Conservation (phyloP, 2,797 vertebrate genomes). For the Aeoliscus strigatus region DNA sequence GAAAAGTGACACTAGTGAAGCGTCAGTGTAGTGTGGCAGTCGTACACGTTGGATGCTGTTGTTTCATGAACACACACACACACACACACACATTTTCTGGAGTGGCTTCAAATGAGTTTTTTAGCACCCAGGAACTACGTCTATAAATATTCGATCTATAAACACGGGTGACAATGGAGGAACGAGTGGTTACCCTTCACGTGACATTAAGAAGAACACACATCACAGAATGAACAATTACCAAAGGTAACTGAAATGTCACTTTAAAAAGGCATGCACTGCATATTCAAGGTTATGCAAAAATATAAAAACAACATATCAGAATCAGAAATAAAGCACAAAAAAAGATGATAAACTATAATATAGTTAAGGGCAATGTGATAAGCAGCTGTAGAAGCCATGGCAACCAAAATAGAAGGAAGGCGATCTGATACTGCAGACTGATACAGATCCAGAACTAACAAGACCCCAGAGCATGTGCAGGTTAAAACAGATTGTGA, state of each 20-base stretch:
- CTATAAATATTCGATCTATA: conserved; percentile 19
- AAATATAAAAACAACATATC: conserved; percentile 27
- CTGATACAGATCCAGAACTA: too few relatives aligned
- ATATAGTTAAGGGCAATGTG: conserved; percentile 56
- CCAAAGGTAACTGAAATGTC: conserved; percentile 49
- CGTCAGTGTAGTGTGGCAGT: conserved; percentile 3
- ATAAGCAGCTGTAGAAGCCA: conserved; percentile 51
- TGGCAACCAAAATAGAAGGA: conserved; percentile 51
- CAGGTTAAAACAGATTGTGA: too few relatives aligned
- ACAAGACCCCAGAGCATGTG: too few relatives aligned
- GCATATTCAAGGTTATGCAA: conserved; percentile 26
- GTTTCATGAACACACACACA: too few relatives aligned
- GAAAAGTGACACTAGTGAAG: too few relatives aligned
- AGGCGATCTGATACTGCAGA: conserved; percentile 35
- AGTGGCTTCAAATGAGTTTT: too few relatives aligned
- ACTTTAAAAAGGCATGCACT: conserved; percentile 51
- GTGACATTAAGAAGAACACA: conserved; percentile 25
- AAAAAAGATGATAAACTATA: too few relatives aligned
- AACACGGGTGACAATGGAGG: conserved; percentile 16
- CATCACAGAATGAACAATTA: conserved; percentile 41
- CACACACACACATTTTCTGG: too few relatives aligned
- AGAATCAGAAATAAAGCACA: neutral
- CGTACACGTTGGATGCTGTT: too few relatives aligned
- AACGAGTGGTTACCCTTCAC: conserved; percentile 51
- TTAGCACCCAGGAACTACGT: conserved; percentile 10